Evolutionary conservation across 2,888 invertebrate genomes (phyloP), one percentile per base, ranked within the genome.

Genomic region (Tetramorium bicarinatum): DNA sequence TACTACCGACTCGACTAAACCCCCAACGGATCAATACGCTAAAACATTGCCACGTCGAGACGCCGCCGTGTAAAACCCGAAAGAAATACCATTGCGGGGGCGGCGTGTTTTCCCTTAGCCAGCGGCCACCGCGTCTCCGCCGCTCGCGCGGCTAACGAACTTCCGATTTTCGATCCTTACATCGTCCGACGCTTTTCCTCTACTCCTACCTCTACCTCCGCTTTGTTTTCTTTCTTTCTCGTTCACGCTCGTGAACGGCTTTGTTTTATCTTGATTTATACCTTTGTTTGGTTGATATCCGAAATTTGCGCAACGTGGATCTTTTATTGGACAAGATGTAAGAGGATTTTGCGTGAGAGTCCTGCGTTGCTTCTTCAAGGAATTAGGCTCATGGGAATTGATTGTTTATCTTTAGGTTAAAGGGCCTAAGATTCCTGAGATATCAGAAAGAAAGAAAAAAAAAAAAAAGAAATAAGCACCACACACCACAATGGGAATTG

Each of bases 21-120:
- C 91, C 85, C 89, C 92, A 91, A 91, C 92, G 94, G 94, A 94
- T 94, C 94, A 94, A 94, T 94, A 94, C 94, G 94, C 93, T 94
- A 94, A 94, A 94, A 94, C 94, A 94, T 94, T 93, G 92, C 94
- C 92, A 92, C 93, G 93, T 92, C 93, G 93, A 92, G 92, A 93
- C 92, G 92, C 92, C 91, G 91, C 87, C 91, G 91, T 90, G 91
- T 92, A 91, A 92, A 90, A 90, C 90, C 88, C 85, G 82, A 87
- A 91, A 91, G 90, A 90, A 91, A 90, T 87, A 86, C 87, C 86
- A 76, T 59, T 34, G 85, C 77, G 87, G 80, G 71, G 83, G 79
- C 74, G 80, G 74, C 4, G 29, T 86, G 86, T 88, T 87, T 87
- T 85, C 82, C 76, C 77, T 81, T 83, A 76, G 83, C 84, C 76